A percentile compares a stretch with the other conserved stretches of the same genome.
These are phyloP conservation scores for Turritopsis dohrnii DNA, from an alignment of 30 jellyfish, hydroid and myxozoan genomes.

Conservation along the genomic window DNA sequence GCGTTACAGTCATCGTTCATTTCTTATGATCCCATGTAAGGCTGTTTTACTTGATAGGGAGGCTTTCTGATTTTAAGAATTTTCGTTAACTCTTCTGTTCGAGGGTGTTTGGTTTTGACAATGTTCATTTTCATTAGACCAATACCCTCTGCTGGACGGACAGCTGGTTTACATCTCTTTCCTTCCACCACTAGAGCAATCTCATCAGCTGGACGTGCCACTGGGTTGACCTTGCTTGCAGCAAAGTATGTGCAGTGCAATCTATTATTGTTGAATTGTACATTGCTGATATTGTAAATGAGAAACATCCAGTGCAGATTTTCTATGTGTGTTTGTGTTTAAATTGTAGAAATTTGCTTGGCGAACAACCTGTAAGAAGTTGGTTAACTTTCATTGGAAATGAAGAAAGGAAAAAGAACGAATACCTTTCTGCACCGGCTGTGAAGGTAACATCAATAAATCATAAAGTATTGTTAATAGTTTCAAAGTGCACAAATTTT, in stretches of 20 bases:
- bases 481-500: neutral
- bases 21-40: constrained; percentile 38
- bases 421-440: constrained; percentile 30
- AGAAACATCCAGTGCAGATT: neutral
- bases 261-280: no score
- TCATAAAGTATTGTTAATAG: neutral
- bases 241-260: constrained; percentile 37
- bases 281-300: no score
- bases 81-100: no score
- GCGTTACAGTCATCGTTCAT: constrained; percentile 55
- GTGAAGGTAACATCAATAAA: neutral
- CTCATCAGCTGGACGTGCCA: constrained; percentile 20
- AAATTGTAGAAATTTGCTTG: constrained; percentile 41
- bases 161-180: neutral
- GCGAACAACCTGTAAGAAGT: constrained; percentile 54
- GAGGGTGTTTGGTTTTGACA: neutral
- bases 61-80: no score
- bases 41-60: no score
- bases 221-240: constrained; percentile 7
- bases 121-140: constrained; percentile 4
- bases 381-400: constrained; percentile 59
- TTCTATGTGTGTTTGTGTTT: neutral
- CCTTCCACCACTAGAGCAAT: neutral
- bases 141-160: neutral
- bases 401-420: constrained; percentile 60